A percentile compares a stretch with the other conserved stretches of the same genome.
Evolutionary conservation across 92 coral and sea anemone species (phyloP).

Genomic region (Epizoanthus rinbou): DNA sequence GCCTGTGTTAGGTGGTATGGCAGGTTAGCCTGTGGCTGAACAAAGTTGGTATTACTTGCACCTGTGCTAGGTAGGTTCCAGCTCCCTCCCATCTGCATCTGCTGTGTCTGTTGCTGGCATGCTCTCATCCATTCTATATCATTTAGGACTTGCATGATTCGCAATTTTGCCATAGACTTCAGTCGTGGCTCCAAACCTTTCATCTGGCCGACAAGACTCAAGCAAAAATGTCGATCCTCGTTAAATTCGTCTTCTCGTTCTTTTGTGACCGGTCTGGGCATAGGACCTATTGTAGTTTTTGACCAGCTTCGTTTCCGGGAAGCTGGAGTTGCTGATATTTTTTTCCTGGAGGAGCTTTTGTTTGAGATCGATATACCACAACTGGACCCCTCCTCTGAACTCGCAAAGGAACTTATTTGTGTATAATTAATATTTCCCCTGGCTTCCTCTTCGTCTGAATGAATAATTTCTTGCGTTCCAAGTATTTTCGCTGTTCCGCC

Average conservation of each 20-base stretch:
- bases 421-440: constrained; percentile 10
- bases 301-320: no score
- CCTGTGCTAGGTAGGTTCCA: constrained; percentile 5
- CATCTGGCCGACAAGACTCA: constrained; percentile 38
- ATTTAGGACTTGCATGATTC: constrained; percentile 43
- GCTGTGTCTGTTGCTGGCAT: constrained; percentile 39
- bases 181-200: constrained; percentile 28
- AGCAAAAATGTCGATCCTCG: constrained; percentile 41
- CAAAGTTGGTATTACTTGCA: not conserved
- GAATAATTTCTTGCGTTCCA: constrained; percentile 28
- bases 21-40: no score
- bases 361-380: constrained; percentile 23
- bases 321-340: constrained; percentile 15
- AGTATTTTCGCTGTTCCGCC: not conserved
- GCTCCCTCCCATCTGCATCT: constrained; percentile 32
- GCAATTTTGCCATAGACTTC: constrained; percentile 43
- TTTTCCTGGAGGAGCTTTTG: constrained; percentile 12
- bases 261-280: constrained; percentile 3
- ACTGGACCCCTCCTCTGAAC: constrained; percentile 25
- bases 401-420: constrained; percentile 8
- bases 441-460: constrained; percentile 26
- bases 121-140: constrained; percentile 44
- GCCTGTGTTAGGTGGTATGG: no score
- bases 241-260: constrained; percentile 25
- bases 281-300: no score